These are phyloP conservation scores for Conops quadrifasciatus DNA, from an alignment of 2,888 invertebrate genomes.

Conservation along the genomic window DNA sequence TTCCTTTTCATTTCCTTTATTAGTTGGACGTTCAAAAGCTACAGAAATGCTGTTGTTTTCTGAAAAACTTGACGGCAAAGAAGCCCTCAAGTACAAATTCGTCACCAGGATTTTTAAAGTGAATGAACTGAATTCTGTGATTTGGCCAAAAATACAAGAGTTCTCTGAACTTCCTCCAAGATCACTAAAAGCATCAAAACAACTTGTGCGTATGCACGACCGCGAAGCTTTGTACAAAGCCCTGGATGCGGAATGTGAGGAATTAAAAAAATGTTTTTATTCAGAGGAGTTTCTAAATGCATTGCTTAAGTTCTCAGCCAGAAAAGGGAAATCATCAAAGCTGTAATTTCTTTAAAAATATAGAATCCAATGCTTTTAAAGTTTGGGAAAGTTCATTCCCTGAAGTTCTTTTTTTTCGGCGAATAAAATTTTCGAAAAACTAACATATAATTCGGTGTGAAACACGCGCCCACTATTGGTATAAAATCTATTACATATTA, in stretches of 20 bases:
- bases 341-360: not conserved
- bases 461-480: no score
- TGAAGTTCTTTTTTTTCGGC: no score
- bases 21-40: conserved; percentile 84
- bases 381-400: no score
- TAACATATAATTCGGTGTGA: no score
- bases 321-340: conserved; percentile 55
- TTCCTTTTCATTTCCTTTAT: conserved; percentile 81
- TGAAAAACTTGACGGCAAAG: conserved; percentile 78
- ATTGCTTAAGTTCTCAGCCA: conserved; percentile 50
- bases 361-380: not conserved
- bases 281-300: conserved; percentile 75
- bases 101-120: conserved; percentile 80
- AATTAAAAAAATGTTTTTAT: conserved; percentile 71
- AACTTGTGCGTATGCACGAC: conserved; percentile 71
- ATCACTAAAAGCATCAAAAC: conserved; percentile 76
- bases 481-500: no score
- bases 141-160: conserved; percentile 70
- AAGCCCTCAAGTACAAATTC: conserved; percentile 81
- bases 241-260: conserved; percentile 75
- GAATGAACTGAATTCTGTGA: conserved; percentile 69
- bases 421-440: no score
- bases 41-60: conserved; percentile 74
- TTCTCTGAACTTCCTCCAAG: conserved; percentile 68
- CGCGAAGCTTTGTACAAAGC: conserved; percentile 72